Evolutionary conservation across 2,888 invertebrate genomes (phyloP).

Genomic region (Lagria hirta): DNA sequence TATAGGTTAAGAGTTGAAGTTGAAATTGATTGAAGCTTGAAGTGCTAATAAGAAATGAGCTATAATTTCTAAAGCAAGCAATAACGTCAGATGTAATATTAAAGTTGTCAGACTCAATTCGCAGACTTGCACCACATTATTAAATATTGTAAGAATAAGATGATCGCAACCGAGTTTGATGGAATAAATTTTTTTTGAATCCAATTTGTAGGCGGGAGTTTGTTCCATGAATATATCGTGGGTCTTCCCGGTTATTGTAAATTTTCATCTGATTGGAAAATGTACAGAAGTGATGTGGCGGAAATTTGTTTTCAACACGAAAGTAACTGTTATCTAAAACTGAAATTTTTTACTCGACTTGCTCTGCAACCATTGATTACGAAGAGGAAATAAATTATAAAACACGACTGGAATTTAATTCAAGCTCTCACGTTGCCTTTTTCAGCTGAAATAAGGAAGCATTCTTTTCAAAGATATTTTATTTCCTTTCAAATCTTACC

Average conservation of each 20-base stretch:
- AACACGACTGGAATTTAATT: constrained; percentile 10
- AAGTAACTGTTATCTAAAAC: constrained; percentile 29
- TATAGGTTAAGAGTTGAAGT: too few species aligned
- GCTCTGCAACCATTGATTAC: constrained; percentile 5
- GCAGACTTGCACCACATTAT: too few species aligned
- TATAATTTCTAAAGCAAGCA: too few species aligned
- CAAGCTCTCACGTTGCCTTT: constrained; percentile 2
- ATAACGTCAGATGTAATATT: too few species aligned
- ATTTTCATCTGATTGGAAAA: constrained; percentile 40
- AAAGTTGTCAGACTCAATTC: too few species aligned
- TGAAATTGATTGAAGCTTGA: too few species aligned
- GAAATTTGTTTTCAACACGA: constrained; percentile 31
- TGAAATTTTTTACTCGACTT: constrained; percentile 14
- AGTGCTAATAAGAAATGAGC: too few species aligned
- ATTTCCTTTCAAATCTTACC: too few species aligned
- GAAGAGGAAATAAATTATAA: constrained; percentile 18
- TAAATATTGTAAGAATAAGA: constrained; percentile 3
- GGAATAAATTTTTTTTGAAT: constrained; percentile 24
- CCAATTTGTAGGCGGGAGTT: constrained; percentile 25
- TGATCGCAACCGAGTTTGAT: constrained; percentile 23
- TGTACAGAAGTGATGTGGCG: constrained; percentile 31
- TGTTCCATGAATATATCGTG: constrained; percentile 29
- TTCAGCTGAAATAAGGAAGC: too few species aligned
- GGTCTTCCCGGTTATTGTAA: constrained; percentile 34
- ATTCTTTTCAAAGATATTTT: too few species aligned